Evolutionary conservation across 2,113 vertebrate species (phyloP).

Genomic region (Psammodynastes pulverulentus): DNA sequence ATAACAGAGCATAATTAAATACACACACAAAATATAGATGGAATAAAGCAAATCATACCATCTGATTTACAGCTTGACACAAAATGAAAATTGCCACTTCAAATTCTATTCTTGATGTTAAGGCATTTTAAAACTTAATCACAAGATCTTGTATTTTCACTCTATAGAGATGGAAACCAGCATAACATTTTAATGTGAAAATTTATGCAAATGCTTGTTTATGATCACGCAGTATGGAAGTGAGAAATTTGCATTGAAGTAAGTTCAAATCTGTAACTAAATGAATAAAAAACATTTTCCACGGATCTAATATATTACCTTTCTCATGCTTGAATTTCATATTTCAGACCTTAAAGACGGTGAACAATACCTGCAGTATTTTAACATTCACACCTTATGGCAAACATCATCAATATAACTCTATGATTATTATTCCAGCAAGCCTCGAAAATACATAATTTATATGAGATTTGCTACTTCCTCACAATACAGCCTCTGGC

Average conservation of each 20-base stretch:
- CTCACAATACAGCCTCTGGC: conserved; percentile 30
- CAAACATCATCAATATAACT: conserved; percentile 18
- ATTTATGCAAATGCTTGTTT: conserved; percentile 41
- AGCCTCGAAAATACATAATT: conserved; percentile 50
- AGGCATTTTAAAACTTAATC: conserved; percentile 23
- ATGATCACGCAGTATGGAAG: conserved; percentile 20
- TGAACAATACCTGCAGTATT: neutral
- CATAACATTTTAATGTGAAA: conserved; percentile 23
- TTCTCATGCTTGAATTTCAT: conserved; percentile 32
- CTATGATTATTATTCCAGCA: conserved; percentile 34
- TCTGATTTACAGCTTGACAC: conserved; percentile 28
- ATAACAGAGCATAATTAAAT: conserved; percentile 19
- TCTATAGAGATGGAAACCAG: neutral
- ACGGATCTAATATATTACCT: conserved; percentile 16
- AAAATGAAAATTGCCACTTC: conserved; percentile 35
- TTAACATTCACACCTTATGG: conserved; percentile 43
- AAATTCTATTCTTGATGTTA: conserved; percentile 3
- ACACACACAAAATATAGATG: neutral
- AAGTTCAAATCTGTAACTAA: conserved; percentile 42
- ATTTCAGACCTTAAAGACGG: neutral
- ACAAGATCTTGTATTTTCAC: conserved; percentile 31
- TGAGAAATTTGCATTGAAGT: conserved; percentile 23
- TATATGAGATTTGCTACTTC: conserved; percentile 39
- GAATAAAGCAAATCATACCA: neutral
- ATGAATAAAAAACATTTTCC: conserved; percentile 28